Conservation (phyloP, 2,113 vertebrate species). For the Vulpes lagopus region DNA sequence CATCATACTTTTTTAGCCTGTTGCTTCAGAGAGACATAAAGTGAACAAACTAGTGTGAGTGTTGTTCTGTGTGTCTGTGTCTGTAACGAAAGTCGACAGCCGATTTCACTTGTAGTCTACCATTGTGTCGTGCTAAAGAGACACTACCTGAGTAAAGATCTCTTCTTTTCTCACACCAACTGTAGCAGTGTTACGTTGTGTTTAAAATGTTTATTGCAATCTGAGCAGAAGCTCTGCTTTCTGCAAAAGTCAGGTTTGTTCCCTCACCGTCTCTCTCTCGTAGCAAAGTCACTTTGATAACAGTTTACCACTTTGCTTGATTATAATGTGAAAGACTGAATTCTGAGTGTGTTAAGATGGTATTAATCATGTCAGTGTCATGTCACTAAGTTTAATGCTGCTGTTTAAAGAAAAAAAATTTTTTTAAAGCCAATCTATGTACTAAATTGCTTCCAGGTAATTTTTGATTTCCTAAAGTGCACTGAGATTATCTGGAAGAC, state of each 20-base stretch:
- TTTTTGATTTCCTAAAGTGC: conserved; percentile 92
- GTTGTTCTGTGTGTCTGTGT: conserved; percentile 86
- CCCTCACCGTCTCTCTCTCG: conserved; percentile 86
- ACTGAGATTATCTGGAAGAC: conserved; percentile 91
- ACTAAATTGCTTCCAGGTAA: conserved; percentile 93
- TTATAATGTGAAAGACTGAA: conserved; percentile 90
- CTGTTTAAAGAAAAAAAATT: conserved; percentile 85
- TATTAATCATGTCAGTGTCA: conserved; percentile 89
- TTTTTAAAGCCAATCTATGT: conserved; percentile 91
- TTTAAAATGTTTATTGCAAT: conserved; percentile 84
- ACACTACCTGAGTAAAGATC: conserved; percentile 77
- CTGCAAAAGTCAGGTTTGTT: conserved; percentile 85
- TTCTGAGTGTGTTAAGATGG: conserved; percentile 84
- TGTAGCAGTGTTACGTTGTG: conserved; percentile 85
- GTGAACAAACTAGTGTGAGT: conserved; percentile 82
- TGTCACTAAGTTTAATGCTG: conserved; percentile 92
- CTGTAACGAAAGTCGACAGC: conserved; percentile 80
- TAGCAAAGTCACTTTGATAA: conserved; percentile 87
- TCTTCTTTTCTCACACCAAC: conserved; percentile 66
- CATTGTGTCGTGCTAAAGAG: conserved; percentile 79
- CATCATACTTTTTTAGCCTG: conserved; percentile 84
- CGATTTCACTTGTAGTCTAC: conserved; percentile 76
- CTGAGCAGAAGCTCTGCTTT: conserved; percentile 84
- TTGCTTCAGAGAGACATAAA: conserved; percentile 85
- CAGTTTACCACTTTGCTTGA: conserved; percentile 87